These are phyloP conservation scores for Hemibagrus guttatus DNA, from an alignment of 2,797 vertebrate species.

Conservation along the genomic window DNA sequence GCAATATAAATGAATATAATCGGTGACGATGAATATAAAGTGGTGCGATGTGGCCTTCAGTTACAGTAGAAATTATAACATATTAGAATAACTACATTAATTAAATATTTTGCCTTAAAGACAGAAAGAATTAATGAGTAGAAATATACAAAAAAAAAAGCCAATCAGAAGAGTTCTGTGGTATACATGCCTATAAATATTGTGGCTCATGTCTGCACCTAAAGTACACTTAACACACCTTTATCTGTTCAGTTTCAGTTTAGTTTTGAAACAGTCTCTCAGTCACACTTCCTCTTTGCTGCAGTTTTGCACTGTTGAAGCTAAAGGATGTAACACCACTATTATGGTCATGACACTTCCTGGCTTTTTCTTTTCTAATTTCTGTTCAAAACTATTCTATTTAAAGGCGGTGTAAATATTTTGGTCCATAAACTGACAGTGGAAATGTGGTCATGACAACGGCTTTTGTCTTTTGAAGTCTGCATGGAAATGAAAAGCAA, in stretches of 20 bases:
- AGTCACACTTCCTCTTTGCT: conserved; percentile 44
- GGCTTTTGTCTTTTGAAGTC: not conserved
- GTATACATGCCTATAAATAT: not conserved
- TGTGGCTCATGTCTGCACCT: not conserved
- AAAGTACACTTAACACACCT: not conserved
- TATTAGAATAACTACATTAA: not conserved
- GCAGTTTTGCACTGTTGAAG: conserved; percentile 16
- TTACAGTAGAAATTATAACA: not conserved
- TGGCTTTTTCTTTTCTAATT: not conserved
- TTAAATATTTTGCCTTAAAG: not conserved
- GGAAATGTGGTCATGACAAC: not conserved
- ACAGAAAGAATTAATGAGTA: not conserved
- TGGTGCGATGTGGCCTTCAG: not conserved
- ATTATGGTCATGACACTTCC: not conserved
- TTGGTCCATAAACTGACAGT: not conserved
- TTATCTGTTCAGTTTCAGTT: conserved; percentile 26
- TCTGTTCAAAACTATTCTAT: not conserved
- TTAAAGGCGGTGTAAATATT: not conserved
- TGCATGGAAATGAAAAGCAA: not conserved
- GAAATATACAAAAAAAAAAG: not conserved
- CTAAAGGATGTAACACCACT: not conserved
- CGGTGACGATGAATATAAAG: no score
- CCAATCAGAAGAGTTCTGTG: not conserved
- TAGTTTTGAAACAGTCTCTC: conserved; percentile 39
- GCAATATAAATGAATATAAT: not conserved